These are phyloP conservation scores for Pempheris klunzingeri DNA, from an alignment of 2,797 vertebrate genomes.

Conservation along the genomic window DNA sequence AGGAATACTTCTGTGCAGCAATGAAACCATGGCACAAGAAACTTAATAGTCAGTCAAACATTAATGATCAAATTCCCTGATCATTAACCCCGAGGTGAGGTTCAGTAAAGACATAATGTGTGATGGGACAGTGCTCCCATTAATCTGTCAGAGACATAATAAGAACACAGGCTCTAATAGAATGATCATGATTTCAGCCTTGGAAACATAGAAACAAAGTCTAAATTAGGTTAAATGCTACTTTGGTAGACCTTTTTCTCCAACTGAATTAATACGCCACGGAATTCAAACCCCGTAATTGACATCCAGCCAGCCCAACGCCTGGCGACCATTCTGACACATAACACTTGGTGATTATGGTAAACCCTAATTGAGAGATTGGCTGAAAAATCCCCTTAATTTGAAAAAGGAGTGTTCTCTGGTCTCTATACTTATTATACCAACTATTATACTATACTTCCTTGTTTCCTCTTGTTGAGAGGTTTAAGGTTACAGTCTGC, in stretches of 20 bases:
- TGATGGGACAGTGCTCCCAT: constrained; percentile 27
- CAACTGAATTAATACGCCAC: too few relatives aligned
- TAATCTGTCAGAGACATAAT: constrained; percentile 45
- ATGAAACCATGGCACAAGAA: not conserved
- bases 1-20: not conserved
- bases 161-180: not conserved
- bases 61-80: constrained; percentile 31
- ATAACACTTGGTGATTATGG: too few relatives aligned
- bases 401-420: too few relatives aligned
- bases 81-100: constrained; percentile 44
- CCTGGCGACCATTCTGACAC: too few relatives aligned
- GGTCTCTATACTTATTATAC: too few relatives aligned
- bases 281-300: too few relatives aligned
- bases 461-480: too few relatives aligned
- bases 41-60: constrained; percentile 25
- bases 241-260: not conserved
- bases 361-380: too few relatives aligned
- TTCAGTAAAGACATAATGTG: constrained; percentile 10
- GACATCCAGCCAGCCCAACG: too few relatives aligned
- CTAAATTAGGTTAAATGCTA: not conserved
- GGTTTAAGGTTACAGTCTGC: too few relatives aligned
- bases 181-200: constrained; percentile 15
- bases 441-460: too few relatives aligned
- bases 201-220: constrained; percentile 10
- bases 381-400: too few relatives aligned